These are phyloP conservation scores for Drosophila nikananu DNA, from an alignment of 1,140 invertebrate species.

Conservation along the genomic window DNA sequence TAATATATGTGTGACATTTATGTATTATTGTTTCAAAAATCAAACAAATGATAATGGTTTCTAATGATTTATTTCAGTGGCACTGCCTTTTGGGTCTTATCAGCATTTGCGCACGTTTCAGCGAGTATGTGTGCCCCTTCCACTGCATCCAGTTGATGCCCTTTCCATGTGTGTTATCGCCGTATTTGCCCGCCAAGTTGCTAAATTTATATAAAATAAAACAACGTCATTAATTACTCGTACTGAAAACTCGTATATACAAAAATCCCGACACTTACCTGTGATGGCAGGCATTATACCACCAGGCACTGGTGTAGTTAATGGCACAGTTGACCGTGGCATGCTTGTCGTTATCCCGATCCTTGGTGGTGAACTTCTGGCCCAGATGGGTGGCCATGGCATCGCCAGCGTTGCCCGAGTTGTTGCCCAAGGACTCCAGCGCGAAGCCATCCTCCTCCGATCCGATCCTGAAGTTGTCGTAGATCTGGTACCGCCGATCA, in stretches of 20 bases:
- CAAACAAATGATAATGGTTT: no score
- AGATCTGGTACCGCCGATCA: conserved; percentile 7
- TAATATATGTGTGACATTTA: no score
- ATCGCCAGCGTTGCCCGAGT: conserved; percentile 37
- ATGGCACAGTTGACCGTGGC: conserved; percentile 13
- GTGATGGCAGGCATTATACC: conserved; percentile 50
- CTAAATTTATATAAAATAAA: not conserved
- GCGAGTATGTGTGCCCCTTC: conserved; percentile 41
- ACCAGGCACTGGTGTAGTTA: conserved; percentile 43
- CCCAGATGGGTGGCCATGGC: conserved; percentile 42
- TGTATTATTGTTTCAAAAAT: no score
- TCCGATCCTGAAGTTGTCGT: conserved; percentile 40
- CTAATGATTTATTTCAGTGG: no score
- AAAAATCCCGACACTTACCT: conserved; percentile 8
- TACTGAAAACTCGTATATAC: not conserved
- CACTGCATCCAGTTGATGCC: conserved; percentile 55
- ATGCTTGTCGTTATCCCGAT: conserved; percentile 41
- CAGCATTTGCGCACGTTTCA: conserved; percentile 55
- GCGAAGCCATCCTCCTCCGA: conserved; percentile 12
- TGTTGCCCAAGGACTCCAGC: conserved; percentile 35
- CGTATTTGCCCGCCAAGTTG: conserved; percentile 45
- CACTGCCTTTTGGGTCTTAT: no score
- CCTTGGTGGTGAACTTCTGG: conserved; percentile 40
- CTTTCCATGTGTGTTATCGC: conserved; percentile 20
- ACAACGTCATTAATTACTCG: not conserved